Percentiles rank a stretch among this genome's conserved stretches.
Evolutionary conservation across 2,113 vertebrate genomes (phyloP).

Genomic region (Clarias batrachus): DNA sequence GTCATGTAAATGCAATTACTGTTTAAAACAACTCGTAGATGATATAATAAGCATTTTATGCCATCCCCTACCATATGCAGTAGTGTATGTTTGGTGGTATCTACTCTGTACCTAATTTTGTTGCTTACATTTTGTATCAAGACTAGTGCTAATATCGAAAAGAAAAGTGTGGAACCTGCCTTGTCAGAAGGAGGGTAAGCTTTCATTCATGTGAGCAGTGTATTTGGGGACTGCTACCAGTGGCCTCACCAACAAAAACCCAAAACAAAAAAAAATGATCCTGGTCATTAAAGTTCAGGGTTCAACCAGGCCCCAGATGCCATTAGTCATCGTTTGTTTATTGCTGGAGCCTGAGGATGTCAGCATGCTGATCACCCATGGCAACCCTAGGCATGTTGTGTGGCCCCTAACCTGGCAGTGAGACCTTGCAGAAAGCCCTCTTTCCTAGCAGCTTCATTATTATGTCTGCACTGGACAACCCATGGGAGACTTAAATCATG

Average conservation of each 20-base stretch:
- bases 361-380: conserved; percentile 76
- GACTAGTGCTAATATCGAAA: background rate
- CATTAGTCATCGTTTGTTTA: conserved; percentile 82
- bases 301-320: conserved; percentile 79
- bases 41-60: background rate
- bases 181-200: background rate
- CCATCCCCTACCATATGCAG: background rate
- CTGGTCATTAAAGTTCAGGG: conserved; percentile 79
- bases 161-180: background rate
- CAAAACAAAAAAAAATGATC: conserved; percentile 22
- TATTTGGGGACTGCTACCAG: conserved; percentile 64
- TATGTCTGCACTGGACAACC: conserved; percentile 32
- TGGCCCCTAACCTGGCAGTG: conserved; percentile 66
- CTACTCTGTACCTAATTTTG: background rate
- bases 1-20: background rate
- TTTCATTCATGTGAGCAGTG: conserved; percentile 39
- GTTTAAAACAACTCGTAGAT: background rate
- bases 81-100: background rate
- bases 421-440: conserved; percentile 50
- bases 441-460: conserved; percentile 60
- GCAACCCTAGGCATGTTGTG: conserved; percentile 71
- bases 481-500: conserved; percentile 42
- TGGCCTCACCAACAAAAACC: conserved; percentile 60
- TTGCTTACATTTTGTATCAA: background rate
- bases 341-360: conserved; percentile 77